A percentile compares a stretch with the other conserved stretches of the same genome.
Evolutionary conservation across 2,797 vertebrate genomes (phyloP).

Genomic region (Gorsachius magnificus): DNA sequence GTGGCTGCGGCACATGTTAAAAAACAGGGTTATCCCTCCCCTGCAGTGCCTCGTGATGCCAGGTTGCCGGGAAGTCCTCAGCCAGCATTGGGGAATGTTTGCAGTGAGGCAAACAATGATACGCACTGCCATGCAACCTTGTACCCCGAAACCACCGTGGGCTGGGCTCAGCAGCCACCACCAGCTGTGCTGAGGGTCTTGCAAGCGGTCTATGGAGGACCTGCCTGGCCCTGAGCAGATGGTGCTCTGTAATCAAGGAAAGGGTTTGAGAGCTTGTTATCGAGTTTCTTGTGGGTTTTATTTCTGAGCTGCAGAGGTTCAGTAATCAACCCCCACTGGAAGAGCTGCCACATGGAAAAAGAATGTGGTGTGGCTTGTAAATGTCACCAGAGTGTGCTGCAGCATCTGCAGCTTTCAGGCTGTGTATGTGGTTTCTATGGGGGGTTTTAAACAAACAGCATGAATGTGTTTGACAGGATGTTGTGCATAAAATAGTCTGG

Average conservation of each 20-base stretch:
- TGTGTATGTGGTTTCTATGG: not conserved
- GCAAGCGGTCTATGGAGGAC: fast-evolving
- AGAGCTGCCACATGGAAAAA: not conserved
- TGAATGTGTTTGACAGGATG: not conserved
- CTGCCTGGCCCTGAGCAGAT: no score
- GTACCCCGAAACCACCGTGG: not conserved
- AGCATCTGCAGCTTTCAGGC: not conserved
- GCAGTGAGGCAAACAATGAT: not conserved
- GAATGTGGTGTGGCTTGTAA: not conserved
- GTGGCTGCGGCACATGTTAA: not conserved
- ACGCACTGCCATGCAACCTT: not conserved
- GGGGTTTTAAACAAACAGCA: not conserved
- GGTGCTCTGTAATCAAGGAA: not conserved
- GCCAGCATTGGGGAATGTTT: fast-evolving
- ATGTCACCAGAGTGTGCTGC: not conserved
- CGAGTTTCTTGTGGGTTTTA: fast-evolving
- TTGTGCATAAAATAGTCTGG: not conserved
- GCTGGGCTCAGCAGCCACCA: not conserved
- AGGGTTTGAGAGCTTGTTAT: not conserved
- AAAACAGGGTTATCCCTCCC: not conserved
- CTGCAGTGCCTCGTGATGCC: not conserved
- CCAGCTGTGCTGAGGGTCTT: not conserved
- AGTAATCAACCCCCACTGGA: not conserved
- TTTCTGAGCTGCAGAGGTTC: not conserved
- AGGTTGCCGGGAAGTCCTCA: not conserved